Conservation (phyloP, 92 coral and sea anemone genomes). For the Umimayanthus kanabou region DNA sequence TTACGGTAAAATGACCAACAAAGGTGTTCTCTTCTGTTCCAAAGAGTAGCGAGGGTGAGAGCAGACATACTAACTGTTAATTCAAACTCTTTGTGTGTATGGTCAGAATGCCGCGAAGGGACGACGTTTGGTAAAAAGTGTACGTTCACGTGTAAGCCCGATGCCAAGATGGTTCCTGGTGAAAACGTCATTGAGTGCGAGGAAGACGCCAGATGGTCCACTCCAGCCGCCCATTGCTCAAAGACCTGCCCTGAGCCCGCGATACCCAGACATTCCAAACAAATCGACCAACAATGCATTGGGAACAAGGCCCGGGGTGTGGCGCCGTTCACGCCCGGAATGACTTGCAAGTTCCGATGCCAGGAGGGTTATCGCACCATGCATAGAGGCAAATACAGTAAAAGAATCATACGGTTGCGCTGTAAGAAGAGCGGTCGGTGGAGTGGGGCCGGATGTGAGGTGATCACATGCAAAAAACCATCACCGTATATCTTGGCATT, state of each 20-base stretch:
- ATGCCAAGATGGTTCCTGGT: conserved; percentile 67
- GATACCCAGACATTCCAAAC: conserved; percentile 62
- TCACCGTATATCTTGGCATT: conserved; percentile 59
- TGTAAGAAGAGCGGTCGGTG: conserved; percentile 88
- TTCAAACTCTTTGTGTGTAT: not conserved
- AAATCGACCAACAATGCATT: not conserved
- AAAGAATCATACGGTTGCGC: conserved; percentile 54
- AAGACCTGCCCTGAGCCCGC: conserved; percentile 76
- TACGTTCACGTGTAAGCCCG: conserved; percentile 59
- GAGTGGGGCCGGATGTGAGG: conserved; percentile 70
- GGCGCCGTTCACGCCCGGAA: conserved; percentile 63
- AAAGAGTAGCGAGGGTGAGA: too few relatives aligned
- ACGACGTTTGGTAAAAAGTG: conserved; percentile 80
- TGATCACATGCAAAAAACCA: conserved; percentile 61
- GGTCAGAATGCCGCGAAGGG: conserved; percentile 83
- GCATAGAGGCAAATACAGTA: conserved; percentile 42
- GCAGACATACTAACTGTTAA: not conserved
- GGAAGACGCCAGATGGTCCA: conserved; percentile 95
- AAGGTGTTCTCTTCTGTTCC: too few relatives aligned
- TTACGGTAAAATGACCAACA: too few relatives aligned
- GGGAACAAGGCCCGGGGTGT: conserved; percentile 9
- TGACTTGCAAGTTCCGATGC: conserved; percentile 84
- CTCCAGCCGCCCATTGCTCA: conserved; percentile 73
- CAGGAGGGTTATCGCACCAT: conserved; percentile 64
- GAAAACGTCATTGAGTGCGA: conserved; percentile 83